These are phyloP conservation scores for Misgurnus anguillicaudatus DNA, from an alignment of 2,113 vertebrate genomes.

Conservation along the genomic window DNA sequence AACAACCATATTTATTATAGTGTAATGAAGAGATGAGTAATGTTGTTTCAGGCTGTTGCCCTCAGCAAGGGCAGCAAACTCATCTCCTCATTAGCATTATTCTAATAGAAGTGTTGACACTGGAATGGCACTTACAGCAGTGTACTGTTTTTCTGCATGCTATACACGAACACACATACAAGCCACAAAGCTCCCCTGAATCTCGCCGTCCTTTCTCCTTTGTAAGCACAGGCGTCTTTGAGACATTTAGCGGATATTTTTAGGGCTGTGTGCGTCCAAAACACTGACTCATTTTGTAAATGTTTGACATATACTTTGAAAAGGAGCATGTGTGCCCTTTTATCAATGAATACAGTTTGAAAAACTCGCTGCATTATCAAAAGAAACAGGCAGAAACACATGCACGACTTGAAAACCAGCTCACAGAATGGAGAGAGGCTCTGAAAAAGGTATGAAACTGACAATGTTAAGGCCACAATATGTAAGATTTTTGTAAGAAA, in stretches of 20 bases:
- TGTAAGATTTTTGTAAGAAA: too few species aligned
- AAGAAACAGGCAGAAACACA: neutral
- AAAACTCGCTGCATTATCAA: neutral
- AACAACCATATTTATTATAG: neutral
- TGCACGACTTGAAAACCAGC: neutral
- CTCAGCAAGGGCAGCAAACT: slow-evolving; percentile 24
- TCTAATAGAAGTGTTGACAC: slow-evolving; percentile 19
- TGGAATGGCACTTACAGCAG: slow-evolving; percentile 18
- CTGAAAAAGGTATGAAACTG: neutral
- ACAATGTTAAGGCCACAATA: too few species aligned
- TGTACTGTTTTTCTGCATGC: neutral
- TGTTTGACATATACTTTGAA: slow-evolving; percentile 11
- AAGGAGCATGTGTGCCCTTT: slow-evolving; percentile 6
- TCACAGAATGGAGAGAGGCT: neutral
- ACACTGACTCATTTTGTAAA: slow-evolving; percentile 8
- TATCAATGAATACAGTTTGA: slow-evolving; percentile 6
- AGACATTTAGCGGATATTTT: slow-evolving; percentile 23
- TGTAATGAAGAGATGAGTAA: slow-evolving; percentile 18
- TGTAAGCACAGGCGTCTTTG: neutral
- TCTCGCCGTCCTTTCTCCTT: neutral
- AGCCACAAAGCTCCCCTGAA: neutral
- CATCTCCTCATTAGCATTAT: slow-evolving; percentile 27
- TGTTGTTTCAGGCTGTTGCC: slow-evolving; percentile 19
- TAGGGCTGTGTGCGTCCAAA: neutral
- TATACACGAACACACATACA: slow-evolving; percentile 10